Percentiles rank a stretch among this genome's conserved stretches.
Conservation (phyloP, 1,140 invertebrate species). For the Rhopalosiphum maidis region DNA sequence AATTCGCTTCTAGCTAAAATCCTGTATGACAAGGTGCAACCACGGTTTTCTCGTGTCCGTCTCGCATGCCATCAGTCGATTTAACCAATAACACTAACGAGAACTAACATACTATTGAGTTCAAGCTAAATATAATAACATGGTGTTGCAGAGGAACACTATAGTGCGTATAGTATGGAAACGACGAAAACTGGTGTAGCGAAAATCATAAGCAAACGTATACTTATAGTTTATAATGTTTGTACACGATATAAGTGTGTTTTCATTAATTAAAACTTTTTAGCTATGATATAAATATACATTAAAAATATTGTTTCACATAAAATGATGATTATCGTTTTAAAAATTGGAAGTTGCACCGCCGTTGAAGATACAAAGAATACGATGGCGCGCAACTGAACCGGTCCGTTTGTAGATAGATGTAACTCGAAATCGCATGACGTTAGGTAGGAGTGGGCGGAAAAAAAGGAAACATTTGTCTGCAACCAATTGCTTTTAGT, state of each 20-base stretch:
- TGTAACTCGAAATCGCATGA: not conserved
- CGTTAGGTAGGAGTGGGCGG: not conserved
- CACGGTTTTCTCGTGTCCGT: not conserved
- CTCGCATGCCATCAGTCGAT: not conserved
- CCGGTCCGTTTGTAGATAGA: not conserved
- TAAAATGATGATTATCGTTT: not conserved
- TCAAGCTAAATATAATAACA: not conserved
- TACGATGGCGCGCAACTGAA: not conserved
- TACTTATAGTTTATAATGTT: no score
- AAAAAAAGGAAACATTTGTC: not conserved
- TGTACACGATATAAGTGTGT: not conserved
- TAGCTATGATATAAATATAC: not conserved
- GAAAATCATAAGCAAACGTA: not conserved
- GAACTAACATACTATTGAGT: not conserved
- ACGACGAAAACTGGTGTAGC: not conserved
- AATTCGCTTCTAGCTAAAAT: not conserved
- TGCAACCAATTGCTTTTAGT: constrained; percentile 19
- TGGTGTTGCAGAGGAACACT: not conserved
- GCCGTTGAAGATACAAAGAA: not conserved
- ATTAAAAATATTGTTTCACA: not conserved
- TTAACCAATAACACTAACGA: not conserved
- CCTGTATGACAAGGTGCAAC: not conserved
- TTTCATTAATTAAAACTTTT: not conserved
- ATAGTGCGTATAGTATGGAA: not conserved
- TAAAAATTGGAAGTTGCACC: not conserved